A percentile compares a stretch with the other conserved stretches of the same genome.
Evolutionary conservation across 2,797 vertebrate genomes (phyloP).

Genomic region (Acrocephalus scirpaceus): DNA sequence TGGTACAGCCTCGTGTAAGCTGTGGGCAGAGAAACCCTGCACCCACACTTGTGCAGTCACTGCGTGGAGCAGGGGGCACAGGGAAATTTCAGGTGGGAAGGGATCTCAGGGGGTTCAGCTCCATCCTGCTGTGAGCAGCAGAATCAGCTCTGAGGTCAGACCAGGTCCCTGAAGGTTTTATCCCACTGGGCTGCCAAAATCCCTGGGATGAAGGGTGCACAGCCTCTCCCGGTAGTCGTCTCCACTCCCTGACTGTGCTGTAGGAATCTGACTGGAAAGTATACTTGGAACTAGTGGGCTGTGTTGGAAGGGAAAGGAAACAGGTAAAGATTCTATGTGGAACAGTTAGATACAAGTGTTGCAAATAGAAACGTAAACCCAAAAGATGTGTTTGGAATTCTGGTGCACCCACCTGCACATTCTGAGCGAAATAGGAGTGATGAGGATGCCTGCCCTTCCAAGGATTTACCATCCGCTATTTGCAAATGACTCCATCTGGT

Average conservation of each 20-base stretch:
- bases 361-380: not conserved
- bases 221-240: not conserved
- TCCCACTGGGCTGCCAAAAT: not conserved
- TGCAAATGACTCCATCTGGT: conserved; percentile 6
- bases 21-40: not conserved
- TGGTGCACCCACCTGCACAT: not conserved
- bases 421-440: not conserved
- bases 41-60: too few species aligned
- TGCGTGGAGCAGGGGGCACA: not conserved
- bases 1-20: not conserved
- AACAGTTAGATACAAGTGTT: not conserved
- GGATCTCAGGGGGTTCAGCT: not conserved
- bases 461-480: not conserved
- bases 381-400: not conserved
- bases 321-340: not conserved
- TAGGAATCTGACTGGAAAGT: fast-evolving
- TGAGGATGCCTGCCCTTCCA: not conserved
- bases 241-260: fast-evolving
- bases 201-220: not conserved
- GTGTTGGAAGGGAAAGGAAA: not conserved
- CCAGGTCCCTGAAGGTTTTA: not conserved
- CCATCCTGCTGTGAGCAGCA: not conserved
- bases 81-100: not conserved
- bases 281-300: not conserved
- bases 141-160: not conserved